Conservation (phyloP, 2,888 invertebrate species). For the Flabesymbios commensalis region DNA sequence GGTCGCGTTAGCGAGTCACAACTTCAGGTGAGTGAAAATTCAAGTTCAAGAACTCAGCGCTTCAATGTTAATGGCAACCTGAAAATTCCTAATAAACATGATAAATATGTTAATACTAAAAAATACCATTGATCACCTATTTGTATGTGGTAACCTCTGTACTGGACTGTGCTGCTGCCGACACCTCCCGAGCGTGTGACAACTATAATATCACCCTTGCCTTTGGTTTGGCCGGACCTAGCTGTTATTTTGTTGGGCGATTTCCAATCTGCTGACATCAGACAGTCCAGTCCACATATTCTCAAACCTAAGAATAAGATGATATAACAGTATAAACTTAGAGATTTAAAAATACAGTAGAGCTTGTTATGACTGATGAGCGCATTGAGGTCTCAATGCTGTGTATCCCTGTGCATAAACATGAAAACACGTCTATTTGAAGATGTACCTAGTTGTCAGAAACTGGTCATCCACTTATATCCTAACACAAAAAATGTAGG, state of each 20-base stretch:
- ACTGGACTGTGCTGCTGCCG: constrained; percentile 87
- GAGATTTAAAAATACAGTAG: neutral
- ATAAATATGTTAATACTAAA: neutral
- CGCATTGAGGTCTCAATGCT: too few relatives aligned
- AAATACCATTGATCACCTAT: constrained; percentile 50
- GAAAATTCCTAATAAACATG: neutral
- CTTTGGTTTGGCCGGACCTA: constrained; percentile 79
- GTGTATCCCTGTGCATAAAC: too few relatives aligned
- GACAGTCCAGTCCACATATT: constrained; percentile 94
- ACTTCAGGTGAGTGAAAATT: too few relatives aligned
- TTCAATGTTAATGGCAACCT: neutral
- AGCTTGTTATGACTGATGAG: neutral
- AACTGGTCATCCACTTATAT: too few relatives aligned
- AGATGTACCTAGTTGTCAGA: too few relatives aligned
- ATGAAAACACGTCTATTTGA: too few relatives aligned
- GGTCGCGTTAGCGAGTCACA: too few relatives aligned
- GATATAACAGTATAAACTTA: constrained; percentile 9
- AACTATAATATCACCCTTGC: constrained; percentile 59
- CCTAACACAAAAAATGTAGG: too few relatives aligned
- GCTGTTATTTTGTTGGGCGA: constrained; percentile 96
- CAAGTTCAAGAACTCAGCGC: too few relatives aligned
- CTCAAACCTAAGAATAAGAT: too few relatives aligned
- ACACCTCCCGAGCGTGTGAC: constrained; percentile 67
- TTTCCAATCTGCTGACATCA: constrained; percentile 96
- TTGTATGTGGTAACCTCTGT: constrained; percentile 75